A percentile compares a stretch with the other conserved stretches of the same genome.
These are phyloP conservation scores for Scylla paramamosain DNA, from an alignment of 1,140 invertebrate genomes.

Conservation along the genomic window DNA sequence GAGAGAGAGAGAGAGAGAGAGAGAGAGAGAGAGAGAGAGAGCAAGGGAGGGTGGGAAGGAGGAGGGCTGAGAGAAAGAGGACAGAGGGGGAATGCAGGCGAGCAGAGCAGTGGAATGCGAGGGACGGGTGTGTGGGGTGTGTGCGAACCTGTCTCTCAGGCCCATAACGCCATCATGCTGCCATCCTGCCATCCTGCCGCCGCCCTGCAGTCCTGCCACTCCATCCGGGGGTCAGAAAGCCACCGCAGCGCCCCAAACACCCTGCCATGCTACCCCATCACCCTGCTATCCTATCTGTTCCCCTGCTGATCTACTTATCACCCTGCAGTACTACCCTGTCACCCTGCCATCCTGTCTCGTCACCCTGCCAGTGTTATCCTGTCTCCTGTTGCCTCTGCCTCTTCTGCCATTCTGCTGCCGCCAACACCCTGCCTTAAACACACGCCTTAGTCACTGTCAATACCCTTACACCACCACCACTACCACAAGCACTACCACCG, in stretches of 20 bases:
- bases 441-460: too few species aligned
- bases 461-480: too few species aligned
- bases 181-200: not conserved
- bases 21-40: not conserved
- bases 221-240: too few species aligned
- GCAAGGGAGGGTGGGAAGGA: not conserved
- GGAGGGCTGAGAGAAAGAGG: conserved; percentile 8
- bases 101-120: not conserved
- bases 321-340: not conserved
- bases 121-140: not conserved
- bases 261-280: not conserved
- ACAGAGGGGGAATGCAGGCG: conserved; percentile 17
- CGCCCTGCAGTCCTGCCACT: too few species aligned
- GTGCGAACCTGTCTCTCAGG: not conserved
- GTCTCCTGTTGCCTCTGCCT: too few species aligned
- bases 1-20: not conserved
- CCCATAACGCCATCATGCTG: not conserved
- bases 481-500: too few species aligned
- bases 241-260: not conserved
- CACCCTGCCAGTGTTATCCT: too few species aligned
- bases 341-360: not conserved
- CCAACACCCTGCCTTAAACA: too few species aligned
- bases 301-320: too few species aligned
- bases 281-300: too few species aligned
- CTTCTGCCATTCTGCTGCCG: too few species aligned